phyloP scores from a whole-genome alignment of 2,797 vertebrate species.

The Bufotes viridis region DNA sequence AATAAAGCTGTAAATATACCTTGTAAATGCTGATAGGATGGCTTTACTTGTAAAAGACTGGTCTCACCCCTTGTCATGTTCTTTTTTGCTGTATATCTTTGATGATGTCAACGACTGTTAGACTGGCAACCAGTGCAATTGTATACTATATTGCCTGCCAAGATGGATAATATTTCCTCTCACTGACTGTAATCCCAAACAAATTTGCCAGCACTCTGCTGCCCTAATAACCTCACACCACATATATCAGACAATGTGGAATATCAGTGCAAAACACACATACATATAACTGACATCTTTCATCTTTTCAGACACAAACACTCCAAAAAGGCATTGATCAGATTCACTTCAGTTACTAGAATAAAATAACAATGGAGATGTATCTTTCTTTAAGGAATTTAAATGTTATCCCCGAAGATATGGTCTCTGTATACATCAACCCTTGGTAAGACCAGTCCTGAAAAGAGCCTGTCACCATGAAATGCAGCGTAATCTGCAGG shows the following conservation, averaged over 20 bases:
- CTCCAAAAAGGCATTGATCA: background rate
- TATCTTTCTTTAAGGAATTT: background rate
- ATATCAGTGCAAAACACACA: background rate
- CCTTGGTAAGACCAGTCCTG: background rate
- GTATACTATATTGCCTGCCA: background rate
- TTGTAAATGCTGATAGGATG: background rate
- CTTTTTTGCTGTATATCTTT: background rate
- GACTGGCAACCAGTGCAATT: background rate
- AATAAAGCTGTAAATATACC: background rate
- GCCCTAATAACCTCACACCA: background rate
- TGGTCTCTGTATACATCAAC: background rate
- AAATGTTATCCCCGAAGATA: background rate
- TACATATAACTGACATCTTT: conserved; percentile 2
- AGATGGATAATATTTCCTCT: conserved; percentile 1
- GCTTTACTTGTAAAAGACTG: background rate
- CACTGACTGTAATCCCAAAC: conserved; percentile 1
- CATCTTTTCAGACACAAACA: conserved; percentile 4
- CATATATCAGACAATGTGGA: conserved; percentile 9
- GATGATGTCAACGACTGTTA: background rate
- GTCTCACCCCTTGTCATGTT: background rate
- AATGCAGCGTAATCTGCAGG: no score
- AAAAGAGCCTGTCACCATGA: no score
- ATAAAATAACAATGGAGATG: background rate
- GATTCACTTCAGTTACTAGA: background rate
- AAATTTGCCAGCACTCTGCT: background rate